Conservation (phyloP, 2,113 vertebrate genomes). For the Brachyhypopomus gauderio region DNA sequence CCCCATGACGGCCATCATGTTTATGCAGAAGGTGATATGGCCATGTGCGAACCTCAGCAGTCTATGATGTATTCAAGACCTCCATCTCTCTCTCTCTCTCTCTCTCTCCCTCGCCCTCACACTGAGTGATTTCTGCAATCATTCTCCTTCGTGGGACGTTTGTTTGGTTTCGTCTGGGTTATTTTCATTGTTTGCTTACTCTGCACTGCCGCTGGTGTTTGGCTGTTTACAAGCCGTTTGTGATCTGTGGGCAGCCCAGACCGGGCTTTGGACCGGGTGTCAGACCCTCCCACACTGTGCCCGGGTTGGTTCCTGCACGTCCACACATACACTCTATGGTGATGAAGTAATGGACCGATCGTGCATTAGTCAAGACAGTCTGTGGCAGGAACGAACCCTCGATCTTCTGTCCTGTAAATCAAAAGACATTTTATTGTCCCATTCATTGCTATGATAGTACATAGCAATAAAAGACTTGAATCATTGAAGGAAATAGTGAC, state of each 20-base stretch:
- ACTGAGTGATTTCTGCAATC: too few species aligned
- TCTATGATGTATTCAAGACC: constrained; percentile 8
- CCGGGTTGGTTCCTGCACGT: not conserved
- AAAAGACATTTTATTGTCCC: constrained; percentile 31
- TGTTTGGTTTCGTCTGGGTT: constrained; percentile 32
- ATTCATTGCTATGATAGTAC: constrained; percentile 35
- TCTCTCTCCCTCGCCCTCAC: too few species aligned
- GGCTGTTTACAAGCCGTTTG: constrained; percentile 9
- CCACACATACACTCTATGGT: not conserved
- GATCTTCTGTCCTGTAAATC: constrained; percentile 20
- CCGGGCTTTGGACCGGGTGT: not conserved
- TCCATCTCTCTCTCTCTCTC: not conserved
- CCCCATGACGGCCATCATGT: constrained; percentile 49
- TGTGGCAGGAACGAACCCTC: not conserved
- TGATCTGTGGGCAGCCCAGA: constrained; percentile 20
- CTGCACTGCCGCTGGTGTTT: constrained; percentile 26
- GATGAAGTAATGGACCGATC: not conserved
- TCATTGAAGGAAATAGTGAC: constrained; percentile 30
- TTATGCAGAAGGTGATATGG: constrained; percentile 46
- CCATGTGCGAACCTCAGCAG: constrained; percentile 14
- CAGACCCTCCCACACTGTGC: not conserved
- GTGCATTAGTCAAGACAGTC: not conserved
- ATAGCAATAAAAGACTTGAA: constrained; percentile 24
- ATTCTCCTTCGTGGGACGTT: not conserved
- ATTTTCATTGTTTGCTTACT: constrained; percentile 45